phyloP scores from a whole-genome alignment of 2,888 invertebrate genomes.

The Epirrhoe alternata region DNA sequence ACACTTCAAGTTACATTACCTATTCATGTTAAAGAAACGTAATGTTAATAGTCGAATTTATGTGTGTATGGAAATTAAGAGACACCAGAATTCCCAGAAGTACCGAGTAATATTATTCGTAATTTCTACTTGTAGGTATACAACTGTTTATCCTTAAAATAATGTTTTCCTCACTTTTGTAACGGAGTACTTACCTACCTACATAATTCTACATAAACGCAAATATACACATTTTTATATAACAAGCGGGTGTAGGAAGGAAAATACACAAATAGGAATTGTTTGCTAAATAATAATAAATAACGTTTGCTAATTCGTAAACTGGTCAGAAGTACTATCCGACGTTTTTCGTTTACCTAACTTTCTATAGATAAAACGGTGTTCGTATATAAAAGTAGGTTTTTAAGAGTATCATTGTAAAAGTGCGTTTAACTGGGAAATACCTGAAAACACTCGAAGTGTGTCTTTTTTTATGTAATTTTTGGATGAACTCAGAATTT shows the following conservation, averaged over 20 bases:
- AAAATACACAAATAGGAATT: constrained; percentile 19
- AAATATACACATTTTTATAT: constrained; percentile 4
- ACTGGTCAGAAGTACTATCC: not conserved
- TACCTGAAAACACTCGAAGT: too few species aligned
- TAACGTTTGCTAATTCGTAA: constrained; percentile 3
- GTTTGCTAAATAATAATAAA: constrained; percentile 2
- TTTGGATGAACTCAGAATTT: too few species aligned
- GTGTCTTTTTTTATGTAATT: too few species aligned
- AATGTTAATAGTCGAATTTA: too few species aligned
- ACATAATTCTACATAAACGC: not conserved
- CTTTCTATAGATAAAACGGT: too few species aligned
- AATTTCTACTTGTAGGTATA: not conserved
- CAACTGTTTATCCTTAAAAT: constrained; percentile 21
- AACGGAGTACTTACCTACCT: constrained; percentile 10
- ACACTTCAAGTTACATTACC: not conserved
- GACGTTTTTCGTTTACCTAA: too few species aligned
- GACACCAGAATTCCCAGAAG: not conserved
- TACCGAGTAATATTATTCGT: not conserved
- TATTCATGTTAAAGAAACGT: not conserved
- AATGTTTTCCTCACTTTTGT: constrained; percentile 22
- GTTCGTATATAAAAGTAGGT: too few species aligned
- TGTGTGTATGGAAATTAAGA: not conserved
- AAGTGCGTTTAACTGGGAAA: too few species aligned
- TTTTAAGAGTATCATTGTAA: too few species aligned
- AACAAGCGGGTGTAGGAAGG: constrained; percentile 3